These are phyloP conservation scores for Tyrophagus putrescentiae DNA, from an alignment of 1,140 invertebrate species.

Conservation along the genomic window DNA sequence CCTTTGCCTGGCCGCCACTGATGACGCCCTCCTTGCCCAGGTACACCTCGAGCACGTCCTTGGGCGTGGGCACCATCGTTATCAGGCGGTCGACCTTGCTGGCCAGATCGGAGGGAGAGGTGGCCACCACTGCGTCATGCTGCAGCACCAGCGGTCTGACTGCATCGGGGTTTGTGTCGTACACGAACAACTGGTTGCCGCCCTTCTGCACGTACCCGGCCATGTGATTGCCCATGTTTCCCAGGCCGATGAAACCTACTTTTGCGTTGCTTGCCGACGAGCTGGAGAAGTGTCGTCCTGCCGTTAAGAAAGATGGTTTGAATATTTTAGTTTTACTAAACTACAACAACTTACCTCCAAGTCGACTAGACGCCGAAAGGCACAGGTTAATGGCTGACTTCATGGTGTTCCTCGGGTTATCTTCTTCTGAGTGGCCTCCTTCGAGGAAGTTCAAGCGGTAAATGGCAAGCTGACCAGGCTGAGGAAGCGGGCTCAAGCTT, in stretches of 20 bases:
- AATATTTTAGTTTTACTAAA: too few relatives aligned
- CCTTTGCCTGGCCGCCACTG: constrained; percentile 14
- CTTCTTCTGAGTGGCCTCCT: too few relatives aligned
- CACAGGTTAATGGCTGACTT: too few relatives aligned
- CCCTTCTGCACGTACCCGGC: constrained; percentile 77
- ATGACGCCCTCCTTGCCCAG: constrained; percentile 47
- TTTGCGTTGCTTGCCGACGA: neutral
- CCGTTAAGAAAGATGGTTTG: too few relatives aligned
- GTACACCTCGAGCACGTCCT: constrained; percentile 43
- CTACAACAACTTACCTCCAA: too few relatives aligned
- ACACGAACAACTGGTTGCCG: constrained; percentile 51
- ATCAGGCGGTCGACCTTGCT: constrained; percentile 56
- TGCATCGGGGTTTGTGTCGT: constrained; percentile 57
- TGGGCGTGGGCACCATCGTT: constrained; percentile 70
- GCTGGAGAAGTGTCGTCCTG: too few relatives aligned
- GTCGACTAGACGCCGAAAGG: too few relatives aligned
- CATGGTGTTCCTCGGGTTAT: too few relatives aligned
- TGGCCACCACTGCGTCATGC: constrained; percentile 52
- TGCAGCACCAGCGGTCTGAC: constrained; percentile 47
- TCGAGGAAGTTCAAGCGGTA: too few relatives aligned
- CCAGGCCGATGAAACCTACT: constrained; percentile 72
- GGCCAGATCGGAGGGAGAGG: constrained; percentile 57
- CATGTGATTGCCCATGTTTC: constrained; percentile 94
- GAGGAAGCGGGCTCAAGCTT: too few relatives aligned
- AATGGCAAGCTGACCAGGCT: too few relatives aligned